phyloP scores from a whole-genome alignment of 2,888 invertebrate genomes.

The Pyrrhia umbra region DNA sequence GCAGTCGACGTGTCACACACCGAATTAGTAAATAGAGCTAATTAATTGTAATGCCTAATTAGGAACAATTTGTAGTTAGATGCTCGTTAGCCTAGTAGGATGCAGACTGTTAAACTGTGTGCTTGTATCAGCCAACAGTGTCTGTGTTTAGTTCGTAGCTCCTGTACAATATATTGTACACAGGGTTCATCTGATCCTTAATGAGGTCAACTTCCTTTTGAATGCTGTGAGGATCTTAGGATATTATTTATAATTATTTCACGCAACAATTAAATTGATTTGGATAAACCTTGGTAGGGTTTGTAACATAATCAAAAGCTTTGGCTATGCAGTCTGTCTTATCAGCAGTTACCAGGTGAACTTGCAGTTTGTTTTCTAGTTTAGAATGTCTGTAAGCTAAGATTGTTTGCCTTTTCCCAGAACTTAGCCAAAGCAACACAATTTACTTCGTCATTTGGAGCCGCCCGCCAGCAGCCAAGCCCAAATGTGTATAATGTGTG shows the following conservation, averaged over 20 bases:
- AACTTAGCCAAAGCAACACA: no score
- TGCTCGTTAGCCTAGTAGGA: constrained; percentile 5
- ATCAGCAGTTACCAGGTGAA: no score
- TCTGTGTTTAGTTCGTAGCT: neutral
- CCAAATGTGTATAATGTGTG: constrained; percentile 15
- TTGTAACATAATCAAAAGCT: no score
- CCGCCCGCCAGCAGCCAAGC: neutral
- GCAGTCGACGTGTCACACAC: constrained; percentile 28
- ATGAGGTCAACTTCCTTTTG: neutral
- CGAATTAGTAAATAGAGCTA: constrained; percentile 33
- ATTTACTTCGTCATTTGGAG: neutral
- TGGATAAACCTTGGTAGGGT: no score
- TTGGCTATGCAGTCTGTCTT: no score
- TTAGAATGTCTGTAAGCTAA: no score
- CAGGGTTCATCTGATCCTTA: neutral
- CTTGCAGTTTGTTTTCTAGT: no score
- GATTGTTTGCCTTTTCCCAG: neutral
- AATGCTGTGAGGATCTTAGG: no score
- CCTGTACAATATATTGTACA: no score
- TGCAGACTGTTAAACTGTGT: neutral
- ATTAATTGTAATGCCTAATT: constrained; percentile 50
- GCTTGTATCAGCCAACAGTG: constrained; percentile 3
- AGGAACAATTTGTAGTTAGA: constrained; percentile 43
- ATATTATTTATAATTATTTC: no score
- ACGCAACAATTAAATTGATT: no score